Conservation (phyloP, 2,113 vertebrate species). For the Macaca mulatta region DNA sequence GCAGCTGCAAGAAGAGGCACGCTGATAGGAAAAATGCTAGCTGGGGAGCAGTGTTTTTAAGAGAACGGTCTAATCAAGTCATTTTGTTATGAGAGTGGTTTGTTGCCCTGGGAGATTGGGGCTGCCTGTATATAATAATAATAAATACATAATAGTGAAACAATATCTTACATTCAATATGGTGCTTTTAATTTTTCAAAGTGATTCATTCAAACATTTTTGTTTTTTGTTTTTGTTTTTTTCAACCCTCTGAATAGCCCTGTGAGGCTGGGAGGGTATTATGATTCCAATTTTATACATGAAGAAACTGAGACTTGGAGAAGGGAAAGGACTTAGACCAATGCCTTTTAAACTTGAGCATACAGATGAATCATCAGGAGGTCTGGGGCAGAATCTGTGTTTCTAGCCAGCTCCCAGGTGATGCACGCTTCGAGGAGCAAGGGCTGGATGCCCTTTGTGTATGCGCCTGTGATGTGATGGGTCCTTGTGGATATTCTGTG, state of each 20-base stretch:
- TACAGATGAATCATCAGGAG: rapidly evolving
- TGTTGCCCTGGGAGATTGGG: neutral
- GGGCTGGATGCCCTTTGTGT: too few species aligned
- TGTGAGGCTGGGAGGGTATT: too few species aligned
- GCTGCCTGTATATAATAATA: neutral
- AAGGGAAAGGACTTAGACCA: neutral
- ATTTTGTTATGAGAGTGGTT: neutral
- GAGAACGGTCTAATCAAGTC: conserved; percentile 54
- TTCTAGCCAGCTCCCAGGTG: neutral
- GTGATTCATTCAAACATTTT: conserved; percentile 1
- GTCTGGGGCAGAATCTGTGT: rapidly evolving
- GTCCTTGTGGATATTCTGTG: neutral
- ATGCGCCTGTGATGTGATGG: rapidly evolving
- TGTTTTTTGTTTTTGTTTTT: neutral
- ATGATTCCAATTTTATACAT: neutral
- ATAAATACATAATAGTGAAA: neutral
- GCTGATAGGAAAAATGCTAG: neutral
- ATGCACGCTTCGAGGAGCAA: rapidly evolving
- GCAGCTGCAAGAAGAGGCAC: conserved; percentile 33
- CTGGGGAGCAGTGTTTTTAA: neutral
- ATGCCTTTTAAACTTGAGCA: neutral
- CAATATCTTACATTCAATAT: neutral
- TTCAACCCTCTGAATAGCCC: neutral
- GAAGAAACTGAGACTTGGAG: conserved; percentile 33
- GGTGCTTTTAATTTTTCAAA: conserved; percentile 55